Conservation (phyloP, 2,888 invertebrate species). For the Tribolium freemani region DNA sequence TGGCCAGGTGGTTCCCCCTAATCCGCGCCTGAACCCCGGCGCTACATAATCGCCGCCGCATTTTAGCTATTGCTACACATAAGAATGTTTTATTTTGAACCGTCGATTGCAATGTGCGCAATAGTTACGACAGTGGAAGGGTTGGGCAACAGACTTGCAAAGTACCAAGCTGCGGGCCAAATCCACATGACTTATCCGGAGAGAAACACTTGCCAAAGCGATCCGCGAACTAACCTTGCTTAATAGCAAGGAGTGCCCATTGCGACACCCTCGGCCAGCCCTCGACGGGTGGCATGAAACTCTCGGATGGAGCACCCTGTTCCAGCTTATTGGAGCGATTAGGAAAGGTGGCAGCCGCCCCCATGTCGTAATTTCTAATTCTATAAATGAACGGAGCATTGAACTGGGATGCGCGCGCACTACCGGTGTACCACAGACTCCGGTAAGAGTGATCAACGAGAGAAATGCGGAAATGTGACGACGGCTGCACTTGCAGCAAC, state of each 20-base stretch:
- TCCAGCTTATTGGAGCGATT: slow-evolving; percentile 23
- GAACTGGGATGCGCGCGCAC: slow-evolving; percentile 48
- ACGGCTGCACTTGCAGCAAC: slow-evolving; percentile 50
- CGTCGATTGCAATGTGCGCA: slow-evolving; percentile 43
- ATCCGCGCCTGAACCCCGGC: not conserved
- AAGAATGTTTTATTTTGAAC: slow-evolving; percentile 46
- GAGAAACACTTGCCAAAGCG: slow-evolving; percentile 33
- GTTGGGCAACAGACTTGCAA: slow-evolving; percentile 42
- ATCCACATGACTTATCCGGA: slow-evolving; percentile 28
- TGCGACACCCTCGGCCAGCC: slow-evolving; percentile 19
- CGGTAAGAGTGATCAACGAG: slow-evolving; percentile 41
- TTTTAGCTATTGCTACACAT: slow-evolving; percentile 40
- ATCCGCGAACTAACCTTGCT: slow-evolving; percentile 23
- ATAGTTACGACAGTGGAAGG: slow-evolving; percentile 42
- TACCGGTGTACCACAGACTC: slow-evolving; percentile 46
- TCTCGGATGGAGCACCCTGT: not conserved
- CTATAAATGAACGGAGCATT: slow-evolving; percentile 48
- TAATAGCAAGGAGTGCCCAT: slow-evolving; percentile 36
- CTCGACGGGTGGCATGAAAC: not conserved
- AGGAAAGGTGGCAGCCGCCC: slow-evolving; percentile 29
- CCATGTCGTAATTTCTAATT: slow-evolving; percentile 48
- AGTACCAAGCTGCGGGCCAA: slow-evolving; percentile 37
- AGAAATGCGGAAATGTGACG: slow-evolving; percentile 56
- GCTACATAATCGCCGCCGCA: slow-evolving; percentile 4
- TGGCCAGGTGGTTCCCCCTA: too few species aligned